Conservation (phyloP, 2,888 invertebrate genomes). For the Fragum sueziense region DNA sequence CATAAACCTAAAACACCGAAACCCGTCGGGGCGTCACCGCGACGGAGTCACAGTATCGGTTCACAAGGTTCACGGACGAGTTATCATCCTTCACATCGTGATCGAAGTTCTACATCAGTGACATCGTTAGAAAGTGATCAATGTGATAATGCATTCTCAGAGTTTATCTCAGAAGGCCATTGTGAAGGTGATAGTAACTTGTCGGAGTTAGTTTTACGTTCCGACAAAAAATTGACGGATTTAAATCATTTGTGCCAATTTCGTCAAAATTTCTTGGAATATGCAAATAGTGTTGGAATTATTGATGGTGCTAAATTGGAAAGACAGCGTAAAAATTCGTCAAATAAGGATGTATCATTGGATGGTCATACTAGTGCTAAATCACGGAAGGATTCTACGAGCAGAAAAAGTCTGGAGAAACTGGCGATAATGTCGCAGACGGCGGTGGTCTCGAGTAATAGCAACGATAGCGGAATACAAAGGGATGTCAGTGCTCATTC, state of each 20-base stretch:
- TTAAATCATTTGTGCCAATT: conserved; percentile 5
- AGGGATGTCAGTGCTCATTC: conserved; percentile 73
- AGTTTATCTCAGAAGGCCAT: conserved; percentile 14
- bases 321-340: conserved; percentile 7
- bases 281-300: conserved; percentile 13
- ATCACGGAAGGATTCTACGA: conserved; percentile 40
- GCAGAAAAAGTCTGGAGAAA: conserved; percentile 41
- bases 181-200: conserved; percentile 41
- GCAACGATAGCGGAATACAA: conserved; percentile 78
- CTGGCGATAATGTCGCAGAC: conserved; percentile 56
- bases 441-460: conserved; percentile 75
- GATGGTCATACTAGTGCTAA: conserved; percentile 22
- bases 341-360: background rate
- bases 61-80: conserved; percentile 56
- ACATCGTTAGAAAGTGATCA: conserved; percentile 56
- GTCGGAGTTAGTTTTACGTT: background rate
- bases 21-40: conserved; percentile 61
- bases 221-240: background rate
- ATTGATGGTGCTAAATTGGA: background rate
- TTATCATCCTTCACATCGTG: conserved; percentile 1
- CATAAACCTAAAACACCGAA: conserved; percentile 68
- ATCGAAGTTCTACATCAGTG: conserved; percentile 30
- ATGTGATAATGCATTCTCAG: conserved; percentile 25
- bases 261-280: conserved; percentile 1
- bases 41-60: conserved; percentile 61